Evolutionary conservation across 2,113 vertebrate genomes (phyloP), one percentile per base, ranked within the genome.

Genomic region (Sinosuthora webbiana): DNA sequence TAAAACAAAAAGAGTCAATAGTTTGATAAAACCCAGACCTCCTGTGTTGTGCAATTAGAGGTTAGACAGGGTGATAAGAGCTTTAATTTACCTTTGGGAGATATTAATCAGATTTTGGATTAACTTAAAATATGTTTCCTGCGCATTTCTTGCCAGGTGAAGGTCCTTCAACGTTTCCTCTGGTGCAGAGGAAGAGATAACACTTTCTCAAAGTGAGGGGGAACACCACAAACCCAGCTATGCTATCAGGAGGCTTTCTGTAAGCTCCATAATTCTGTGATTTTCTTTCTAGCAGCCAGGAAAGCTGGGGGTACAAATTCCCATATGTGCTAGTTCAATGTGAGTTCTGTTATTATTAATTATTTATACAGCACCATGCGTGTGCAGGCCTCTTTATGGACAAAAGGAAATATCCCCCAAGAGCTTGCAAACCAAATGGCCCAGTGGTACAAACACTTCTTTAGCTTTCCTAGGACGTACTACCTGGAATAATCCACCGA

Each of bases 291-390:
- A 90, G 89, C 23, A 3, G 89, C 89, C 89, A 95, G 81, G 71
- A 95, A 79, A 87, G 59, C 55, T 4, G 7, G 94, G 45, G 49
- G 64, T 80, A 81, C 15, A 8, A 90, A 84, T 90, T 94, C 94
- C 91, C 90, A 13, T 7, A 76, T 4, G 92, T 50, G 42, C 75
- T 81, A 42, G 87, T 93, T 89, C 67, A 63, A 28, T 92, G 90
- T 28, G 75, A 94, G 71, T 81, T 87, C 74, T 97, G 91, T 89
- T 95, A 87, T 83, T 93, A 83, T 94, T 94, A 94, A 97, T 96
- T 93, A 97, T 89, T 96, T 94, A 86, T 87, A 94, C 68, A 91
- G 87, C 42, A 7, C 87, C 5, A 1, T 57, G 91, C 37, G 6
- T 94, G 96, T 82, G 88, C 53, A 27, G 39, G 87, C 37, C 76